phyloP scores from a whole-genome alignment of 2,797 vertebrate genomes.

The Cyclura pinguis region DNA sequence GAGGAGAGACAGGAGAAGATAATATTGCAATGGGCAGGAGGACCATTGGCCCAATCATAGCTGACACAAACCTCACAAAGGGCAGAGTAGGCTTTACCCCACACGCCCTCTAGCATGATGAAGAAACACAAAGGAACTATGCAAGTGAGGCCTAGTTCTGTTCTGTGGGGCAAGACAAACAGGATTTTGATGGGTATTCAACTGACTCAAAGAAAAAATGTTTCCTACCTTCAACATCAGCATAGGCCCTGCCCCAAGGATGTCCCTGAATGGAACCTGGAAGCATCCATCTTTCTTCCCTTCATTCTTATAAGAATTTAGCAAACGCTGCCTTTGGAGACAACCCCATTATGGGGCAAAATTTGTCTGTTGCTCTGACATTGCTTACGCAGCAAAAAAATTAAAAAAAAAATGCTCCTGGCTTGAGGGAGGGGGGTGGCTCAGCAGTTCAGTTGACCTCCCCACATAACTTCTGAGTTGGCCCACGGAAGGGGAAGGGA shows the following conservation, averaged over 20 bases:
- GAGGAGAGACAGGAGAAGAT: background rate
- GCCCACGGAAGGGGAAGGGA: background rate
- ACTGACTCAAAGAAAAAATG: background rate
- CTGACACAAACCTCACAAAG: background rate
- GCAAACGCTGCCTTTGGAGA: background rate
- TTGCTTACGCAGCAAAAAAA: too few relatives aligned
- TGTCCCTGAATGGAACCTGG: too few relatives aligned
- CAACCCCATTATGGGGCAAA: background rate
- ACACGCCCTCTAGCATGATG: background rate
- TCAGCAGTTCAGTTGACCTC: background rate
- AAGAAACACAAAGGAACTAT: background rate
- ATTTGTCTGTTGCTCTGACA: background rate
- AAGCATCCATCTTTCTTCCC: background rate
- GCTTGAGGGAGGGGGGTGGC: background rate
- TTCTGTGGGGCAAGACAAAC: background rate
- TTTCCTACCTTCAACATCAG: background rate
- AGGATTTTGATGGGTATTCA: background rate
- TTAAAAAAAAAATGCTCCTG: background rate
- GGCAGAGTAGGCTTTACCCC: background rate
- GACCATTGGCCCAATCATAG: background rate
- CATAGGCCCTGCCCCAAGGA: background rate
- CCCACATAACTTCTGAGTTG: background rate
- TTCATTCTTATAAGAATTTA: background rate
- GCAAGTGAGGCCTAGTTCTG: background rate
- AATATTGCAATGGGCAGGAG: background rate